phyloP scores from a whole-genome alignment of 2,113 vertebrate species.

The Takifugu flavidus region DNA sequence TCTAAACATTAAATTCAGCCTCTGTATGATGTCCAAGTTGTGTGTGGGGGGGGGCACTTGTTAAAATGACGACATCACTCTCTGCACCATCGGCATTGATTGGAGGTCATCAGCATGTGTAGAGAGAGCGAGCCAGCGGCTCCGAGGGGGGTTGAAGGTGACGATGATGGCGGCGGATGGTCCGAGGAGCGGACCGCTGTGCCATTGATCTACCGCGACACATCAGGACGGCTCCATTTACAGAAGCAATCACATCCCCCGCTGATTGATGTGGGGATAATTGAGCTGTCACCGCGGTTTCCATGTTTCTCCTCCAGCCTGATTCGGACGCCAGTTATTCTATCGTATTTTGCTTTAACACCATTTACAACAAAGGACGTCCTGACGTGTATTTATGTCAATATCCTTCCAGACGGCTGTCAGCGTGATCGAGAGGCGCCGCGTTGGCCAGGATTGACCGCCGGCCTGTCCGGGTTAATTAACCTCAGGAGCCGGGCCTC shows the following conservation, averaged over 20 bases:
- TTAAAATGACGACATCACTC: background rate
- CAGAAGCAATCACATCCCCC: constrained; percentile 64
- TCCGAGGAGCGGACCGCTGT: constrained; percentile 54
- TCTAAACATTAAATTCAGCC: too few species aligned
- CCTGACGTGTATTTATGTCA: constrained; percentile 67
- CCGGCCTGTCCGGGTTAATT: constrained; percentile 70
- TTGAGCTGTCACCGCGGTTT: constrained; percentile 70
- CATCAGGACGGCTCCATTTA: constrained; percentile 63
- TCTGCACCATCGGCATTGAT: constrained; percentile 25
- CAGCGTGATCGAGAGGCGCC: constrained; percentile 48
- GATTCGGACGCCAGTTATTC: constrained; percentile 58
- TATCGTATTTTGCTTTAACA: constrained; percentile 72
- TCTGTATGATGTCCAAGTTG: too few species aligned
- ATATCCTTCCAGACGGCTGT: constrained; percentile 61
- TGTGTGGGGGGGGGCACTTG: background rate
- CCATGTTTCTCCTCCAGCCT: constrained; percentile 58
- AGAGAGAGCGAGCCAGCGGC: constrained; percentile 34
- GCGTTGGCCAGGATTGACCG: constrained; percentile 46
- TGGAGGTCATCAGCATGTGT: constrained; percentile 42
- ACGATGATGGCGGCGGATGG: constrained; percentile 46
- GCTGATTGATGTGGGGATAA: constrained; percentile 75
- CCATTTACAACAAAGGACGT: constrained; percentile 64
- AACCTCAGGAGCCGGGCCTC: constrained; percentile 62
- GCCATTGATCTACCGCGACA: constrained; percentile 69
- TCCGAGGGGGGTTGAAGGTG: constrained; percentile 44